A percentile compares a stretch with the other conserved stretches of the same genome.
Conservation (phyloP, 2,113 vertebrate species). For the Todiramphus chloris region DNA sequence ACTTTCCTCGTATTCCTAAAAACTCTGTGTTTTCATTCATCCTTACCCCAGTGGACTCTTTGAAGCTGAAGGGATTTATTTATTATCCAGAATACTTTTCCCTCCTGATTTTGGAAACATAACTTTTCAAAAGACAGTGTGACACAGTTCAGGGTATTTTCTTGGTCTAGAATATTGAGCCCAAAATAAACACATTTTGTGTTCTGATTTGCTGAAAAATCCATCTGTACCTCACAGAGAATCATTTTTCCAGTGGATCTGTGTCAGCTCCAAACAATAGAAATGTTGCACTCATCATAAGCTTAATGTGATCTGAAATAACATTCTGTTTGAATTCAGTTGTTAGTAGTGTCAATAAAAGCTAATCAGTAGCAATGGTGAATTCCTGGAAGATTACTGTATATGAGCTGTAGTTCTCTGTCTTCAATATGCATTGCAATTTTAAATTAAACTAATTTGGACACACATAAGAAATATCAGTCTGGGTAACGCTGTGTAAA, state of each 20-base stretch:
- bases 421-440: constrained; percentile 65
- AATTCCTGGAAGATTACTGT: constrained; percentile 48
- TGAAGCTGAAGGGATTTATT: constrained; percentile 81
- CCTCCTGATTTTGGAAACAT: constrained; percentile 74
- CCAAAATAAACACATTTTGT: constrained; percentile 57
- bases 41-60: constrained; percentile 69
- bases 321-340: constrained; percentile 50
- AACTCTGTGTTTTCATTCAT: constrained; percentile 69
- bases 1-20: constrained; percentile 69
- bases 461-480: constrained; percentile 56
- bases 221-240: constrained; percentile 1
- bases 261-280: constrained; percentile 58
- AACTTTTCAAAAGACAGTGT: constrained; percentile 74
- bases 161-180: constrained; percentile 69
- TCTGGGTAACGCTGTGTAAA: constrained; percentile 51
- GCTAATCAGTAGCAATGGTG: constrained; percentile 60
- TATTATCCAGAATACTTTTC: constrained; percentile 75
- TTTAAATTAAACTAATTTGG: constrained; percentile 70
- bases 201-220: constrained; percentile 55
- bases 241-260: constrained; percentile 59
- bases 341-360: constrained; percentile 67
- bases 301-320: constrained; percentile 63
- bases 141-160: constrained; percentile 67
- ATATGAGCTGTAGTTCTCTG: constrained; percentile 58
- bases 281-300: constrained; percentile 30